Evolutionary conservation across 2,888 invertebrate species (phyloP).

Genomic region (Osedax frankpressi): DNA sequence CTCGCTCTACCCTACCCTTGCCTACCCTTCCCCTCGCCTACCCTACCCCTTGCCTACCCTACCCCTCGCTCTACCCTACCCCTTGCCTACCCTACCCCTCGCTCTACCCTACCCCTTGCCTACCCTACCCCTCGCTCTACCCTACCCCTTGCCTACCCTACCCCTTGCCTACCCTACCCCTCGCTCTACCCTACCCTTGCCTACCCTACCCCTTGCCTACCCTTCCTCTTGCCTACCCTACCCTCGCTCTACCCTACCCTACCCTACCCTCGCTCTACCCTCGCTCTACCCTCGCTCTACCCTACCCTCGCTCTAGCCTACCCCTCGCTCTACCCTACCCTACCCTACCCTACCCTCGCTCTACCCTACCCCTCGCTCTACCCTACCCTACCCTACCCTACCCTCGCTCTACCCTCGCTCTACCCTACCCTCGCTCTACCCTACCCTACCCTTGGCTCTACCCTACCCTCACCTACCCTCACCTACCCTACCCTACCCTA

Average conservation of each 20-base stretch:
- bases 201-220: neutral
- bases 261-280: too few species aligned
- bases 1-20: neutral
- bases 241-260: too few species aligned
- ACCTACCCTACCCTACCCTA: too few species aligned
- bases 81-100: neutral
- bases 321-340: neutral
- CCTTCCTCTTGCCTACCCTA: neutral
- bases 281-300: too few species aligned
- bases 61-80: neutral
- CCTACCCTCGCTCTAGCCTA: neutral
- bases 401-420: too few species aligned
- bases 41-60: neutral
- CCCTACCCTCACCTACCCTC: too few species aligned
- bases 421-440: neutral
- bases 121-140: neutral
- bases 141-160: neutral
- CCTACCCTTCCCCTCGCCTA: neutral
- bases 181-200: neutral
- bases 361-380: neutral
- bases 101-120: neutral
- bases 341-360: too few species aligned
- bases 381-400: neutral
- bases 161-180: neutral
- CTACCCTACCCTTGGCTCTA: too few species aligned